These are phyloP conservation scores for Pristionchus fissidentatus DNA, from an alignment of 2,888 invertebrate species.

Conservation along the genomic window DNA sequence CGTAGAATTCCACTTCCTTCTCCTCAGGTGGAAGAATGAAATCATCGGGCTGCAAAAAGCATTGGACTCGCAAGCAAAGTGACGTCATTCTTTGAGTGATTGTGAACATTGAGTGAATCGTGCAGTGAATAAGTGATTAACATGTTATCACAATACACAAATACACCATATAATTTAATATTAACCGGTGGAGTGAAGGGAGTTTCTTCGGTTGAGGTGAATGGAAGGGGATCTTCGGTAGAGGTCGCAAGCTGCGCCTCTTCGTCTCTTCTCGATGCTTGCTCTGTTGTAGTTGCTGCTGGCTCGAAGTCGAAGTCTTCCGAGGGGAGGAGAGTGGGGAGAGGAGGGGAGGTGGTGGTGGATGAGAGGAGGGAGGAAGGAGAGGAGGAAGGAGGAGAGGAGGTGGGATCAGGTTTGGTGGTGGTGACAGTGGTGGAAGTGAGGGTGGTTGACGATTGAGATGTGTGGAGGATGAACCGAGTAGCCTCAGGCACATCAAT, in stretches of 20 bases:
- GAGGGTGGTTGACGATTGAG: neutral
- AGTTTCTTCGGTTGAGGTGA: too few species aligned
- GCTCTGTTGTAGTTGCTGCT: neutral
- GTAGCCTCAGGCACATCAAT: neutral
- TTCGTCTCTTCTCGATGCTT: neutral
- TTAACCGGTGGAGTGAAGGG: slow-evolving; percentile 12
- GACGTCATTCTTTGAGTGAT: slow-evolving; percentile 7
- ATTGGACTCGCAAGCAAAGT: neutral
- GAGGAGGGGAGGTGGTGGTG: neutral
- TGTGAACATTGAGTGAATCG: slow-evolving; percentile 29
- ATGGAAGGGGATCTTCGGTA: too few species aligned
- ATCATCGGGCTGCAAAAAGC: slow-evolving; percentile 32
- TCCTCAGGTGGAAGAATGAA: slow-evolving; percentile 38
- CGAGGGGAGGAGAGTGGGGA: neutral
- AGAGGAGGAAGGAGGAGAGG: neutral
- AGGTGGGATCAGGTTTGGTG: neutral
- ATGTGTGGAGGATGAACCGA: neutral
- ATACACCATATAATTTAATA: neutral
- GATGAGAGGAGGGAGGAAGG: neutral
- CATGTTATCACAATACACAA: neutral
- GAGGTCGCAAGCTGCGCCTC: neutral
- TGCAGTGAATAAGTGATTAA: slow-evolving; percentile 2
- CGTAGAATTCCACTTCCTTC: neutral
- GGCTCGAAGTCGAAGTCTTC: neutral
- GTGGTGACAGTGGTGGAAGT: neutral